Conservation (phyloP, 1,140 invertebrate genomes). For the Caerostris extrusa region DNA sequence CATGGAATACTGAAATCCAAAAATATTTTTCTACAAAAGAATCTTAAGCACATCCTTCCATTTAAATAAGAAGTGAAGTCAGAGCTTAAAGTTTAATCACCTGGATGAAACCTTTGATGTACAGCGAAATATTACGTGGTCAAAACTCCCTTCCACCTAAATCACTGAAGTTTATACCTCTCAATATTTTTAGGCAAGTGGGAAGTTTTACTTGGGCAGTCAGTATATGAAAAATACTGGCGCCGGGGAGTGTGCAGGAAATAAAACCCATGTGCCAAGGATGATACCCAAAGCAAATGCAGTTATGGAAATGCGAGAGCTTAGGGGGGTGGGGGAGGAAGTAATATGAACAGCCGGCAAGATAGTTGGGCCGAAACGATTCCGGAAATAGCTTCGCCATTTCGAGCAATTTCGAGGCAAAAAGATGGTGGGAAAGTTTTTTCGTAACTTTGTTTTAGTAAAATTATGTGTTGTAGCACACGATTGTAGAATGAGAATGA, state of each 20-base stretch:
- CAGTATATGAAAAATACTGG: neutral
- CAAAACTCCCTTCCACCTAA: neutral
- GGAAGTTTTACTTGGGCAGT: neutral
- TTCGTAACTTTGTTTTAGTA: neutral
- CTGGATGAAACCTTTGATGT: no score
- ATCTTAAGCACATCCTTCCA: no score
- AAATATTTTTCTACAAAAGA: no score
- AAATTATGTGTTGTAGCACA: neutral
- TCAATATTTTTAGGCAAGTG: neutral
- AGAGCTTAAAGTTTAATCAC: no score
- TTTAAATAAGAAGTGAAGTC: no score
- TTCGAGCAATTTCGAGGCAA: neutral
- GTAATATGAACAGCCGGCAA: constrained; percentile 24
- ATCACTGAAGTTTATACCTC: neutral
- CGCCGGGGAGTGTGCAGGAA: neutral
- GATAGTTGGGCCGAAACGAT: constrained; percentile 1
- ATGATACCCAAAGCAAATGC: neutral
- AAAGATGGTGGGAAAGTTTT: neutral
- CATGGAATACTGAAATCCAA: no score
- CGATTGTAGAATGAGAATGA: neutral
- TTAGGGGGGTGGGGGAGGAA: neutral
- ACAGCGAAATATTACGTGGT: no score
- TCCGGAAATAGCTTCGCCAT: neutral
- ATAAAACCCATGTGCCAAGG: neutral
- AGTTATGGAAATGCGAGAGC: neutral